Evolutionary conservation across 2,113 vertebrate genomes (phyloP).

Genomic region (Pterocles burchelli): DNA sequence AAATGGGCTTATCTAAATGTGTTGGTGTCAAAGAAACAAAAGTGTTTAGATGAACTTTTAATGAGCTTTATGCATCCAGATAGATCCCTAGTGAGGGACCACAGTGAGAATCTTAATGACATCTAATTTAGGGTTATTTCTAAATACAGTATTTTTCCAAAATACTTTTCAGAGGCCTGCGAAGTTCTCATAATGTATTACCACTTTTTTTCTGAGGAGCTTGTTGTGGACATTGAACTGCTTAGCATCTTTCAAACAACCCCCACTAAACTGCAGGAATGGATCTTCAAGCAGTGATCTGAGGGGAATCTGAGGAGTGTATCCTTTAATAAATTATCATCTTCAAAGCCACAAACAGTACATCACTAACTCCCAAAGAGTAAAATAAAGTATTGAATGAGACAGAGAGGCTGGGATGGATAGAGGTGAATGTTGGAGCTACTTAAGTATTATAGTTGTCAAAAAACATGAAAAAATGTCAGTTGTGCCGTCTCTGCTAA

Average conservation of each 20-base stretch:
- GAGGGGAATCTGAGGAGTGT: not conserved
- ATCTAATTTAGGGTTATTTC: not conserved
- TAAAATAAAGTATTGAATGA: not conserved
- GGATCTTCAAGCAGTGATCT: not conserved
- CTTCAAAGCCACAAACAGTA: not conserved
- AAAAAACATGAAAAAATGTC: not conserved
- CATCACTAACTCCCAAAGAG: not conserved
- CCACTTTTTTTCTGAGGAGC: not conserved
- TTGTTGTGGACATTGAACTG: fast-evolving
- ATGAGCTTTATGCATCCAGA: not conserved
- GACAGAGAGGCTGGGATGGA: not conserved
- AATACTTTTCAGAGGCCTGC: not conserved
- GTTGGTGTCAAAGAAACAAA: not conserved
- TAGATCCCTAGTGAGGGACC: not conserved
- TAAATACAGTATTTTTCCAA: not conserved
- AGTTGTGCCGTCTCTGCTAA: not conserved
- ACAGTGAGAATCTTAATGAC: not conserved
- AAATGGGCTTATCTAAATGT: not conserved
- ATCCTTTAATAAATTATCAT: not conserved
- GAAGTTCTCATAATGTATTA: not conserved
- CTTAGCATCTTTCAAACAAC: not conserved
- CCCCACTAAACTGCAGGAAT: not conserved
- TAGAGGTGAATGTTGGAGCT: not conserved
- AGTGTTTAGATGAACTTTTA: not conserved
- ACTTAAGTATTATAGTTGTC: not conserved